Evolutionary conservation across 2,888 invertebrate species (phyloP).

Genomic region (Kryphioiulus occultus): DNA sequence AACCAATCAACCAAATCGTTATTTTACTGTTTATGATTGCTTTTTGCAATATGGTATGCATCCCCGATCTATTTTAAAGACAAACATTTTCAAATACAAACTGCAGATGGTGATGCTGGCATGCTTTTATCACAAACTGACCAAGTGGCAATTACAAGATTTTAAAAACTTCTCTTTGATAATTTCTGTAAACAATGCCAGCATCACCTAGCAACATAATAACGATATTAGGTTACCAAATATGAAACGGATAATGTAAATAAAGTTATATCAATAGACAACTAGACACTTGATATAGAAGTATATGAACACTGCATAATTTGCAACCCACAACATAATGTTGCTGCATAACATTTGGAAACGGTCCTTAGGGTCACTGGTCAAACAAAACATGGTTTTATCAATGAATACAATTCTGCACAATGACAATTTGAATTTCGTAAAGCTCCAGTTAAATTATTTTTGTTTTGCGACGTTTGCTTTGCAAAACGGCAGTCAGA

Average conservation of each 20-base stretch:
- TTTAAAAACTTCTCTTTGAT: too few relatives aligned
- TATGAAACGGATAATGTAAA: not conserved
- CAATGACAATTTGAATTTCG: not conserved
- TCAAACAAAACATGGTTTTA: not conserved
- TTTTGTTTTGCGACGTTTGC: not conserved
- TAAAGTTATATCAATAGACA: not conserved
- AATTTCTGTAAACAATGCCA: not conserved
- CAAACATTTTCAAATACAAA: slow-evolving; percentile 25
- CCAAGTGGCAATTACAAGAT: not conserved
- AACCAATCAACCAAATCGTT: slow-evolving; percentile 26
- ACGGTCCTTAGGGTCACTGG: not conserved
- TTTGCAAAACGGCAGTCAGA: not conserved
- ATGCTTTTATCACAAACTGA: not conserved
- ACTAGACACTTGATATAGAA: not conserved
- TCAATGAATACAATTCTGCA: not conserved
- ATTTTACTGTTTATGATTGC: not conserved
- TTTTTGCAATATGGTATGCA: not conserved
- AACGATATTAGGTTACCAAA: not conserved
- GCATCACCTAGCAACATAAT: not conserved
- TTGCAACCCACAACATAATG: not conserved
- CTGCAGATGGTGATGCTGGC: not conserved
- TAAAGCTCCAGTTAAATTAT: not conserved
- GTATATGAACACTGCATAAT: slow-evolving; percentile 27
- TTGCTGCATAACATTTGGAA: slow-evolving; percentile 13
- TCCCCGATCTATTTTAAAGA: not conserved